These are phyloP conservation scores for Labrus mixtus DNA, from an alignment of 2,113 vertebrate species.

Conservation along the genomic window DNA sequence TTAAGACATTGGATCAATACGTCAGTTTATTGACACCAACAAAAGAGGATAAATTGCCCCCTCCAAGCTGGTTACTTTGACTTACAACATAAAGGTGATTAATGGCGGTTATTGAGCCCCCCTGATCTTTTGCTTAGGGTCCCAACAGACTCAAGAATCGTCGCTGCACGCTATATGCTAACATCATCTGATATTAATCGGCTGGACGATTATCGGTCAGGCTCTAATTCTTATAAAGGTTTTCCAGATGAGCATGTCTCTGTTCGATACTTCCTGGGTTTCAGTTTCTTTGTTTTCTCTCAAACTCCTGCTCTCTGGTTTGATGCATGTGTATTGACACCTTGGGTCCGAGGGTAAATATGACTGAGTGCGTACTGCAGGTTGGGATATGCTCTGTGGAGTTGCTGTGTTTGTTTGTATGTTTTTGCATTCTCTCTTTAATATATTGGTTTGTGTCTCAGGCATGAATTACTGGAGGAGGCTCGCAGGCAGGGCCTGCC, in stretches of 20 bases:
- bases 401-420: background rate
- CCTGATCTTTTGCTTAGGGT: too few species aligned
- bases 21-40: too few species aligned
- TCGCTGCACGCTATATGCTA: too few species aligned
- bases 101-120: too few species aligned
- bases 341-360: conserved; percentile 6
- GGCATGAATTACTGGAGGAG: conserved; percentile 95
- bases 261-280: conserved; percentile 31
- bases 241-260: conserved; percentile 10
- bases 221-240: too few species aligned
- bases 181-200: too few species aligned
- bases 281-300: conserved; percentile 39
- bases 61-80: too few species aligned
- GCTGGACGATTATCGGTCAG: too few species aligned
- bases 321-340: conserved; percentile 58
- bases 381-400: background rate
- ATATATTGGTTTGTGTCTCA: conserved; percentile 35
- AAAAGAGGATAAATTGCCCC: too few species aligned
- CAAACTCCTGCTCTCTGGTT: conserved; percentile 40
- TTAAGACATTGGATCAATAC: too few species aligned
- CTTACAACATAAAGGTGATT: too few species aligned
- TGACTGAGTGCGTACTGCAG: background rate
- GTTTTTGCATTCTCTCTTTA: background rate
- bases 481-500: conserved; percentile 94
- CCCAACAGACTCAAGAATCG: too few species aligned